These are phyloP conservation scores for Empis stercorea DNA, from an alignment of 2,888 invertebrate genomes.

Conservation along the genomic window DNA sequence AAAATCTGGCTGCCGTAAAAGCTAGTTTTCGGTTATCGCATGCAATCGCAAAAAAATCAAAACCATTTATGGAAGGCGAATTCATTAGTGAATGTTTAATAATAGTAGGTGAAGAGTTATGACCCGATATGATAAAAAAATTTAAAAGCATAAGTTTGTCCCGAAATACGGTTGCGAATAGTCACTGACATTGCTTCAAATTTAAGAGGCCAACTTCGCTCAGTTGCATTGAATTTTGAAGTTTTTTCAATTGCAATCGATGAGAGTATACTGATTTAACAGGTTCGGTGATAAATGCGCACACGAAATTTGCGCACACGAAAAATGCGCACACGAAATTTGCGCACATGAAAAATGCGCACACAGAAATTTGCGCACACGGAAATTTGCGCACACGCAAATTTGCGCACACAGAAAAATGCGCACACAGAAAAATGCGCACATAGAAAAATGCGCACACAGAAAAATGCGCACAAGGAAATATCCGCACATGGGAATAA, in stretches of 20 bases:
- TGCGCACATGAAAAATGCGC: too few relatives aligned
- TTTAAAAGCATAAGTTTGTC: not conserved
- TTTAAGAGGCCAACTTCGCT: not conserved
- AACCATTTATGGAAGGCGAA: not conserved
- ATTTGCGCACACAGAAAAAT: too few relatives aligned
- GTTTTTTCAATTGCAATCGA: not conserved
- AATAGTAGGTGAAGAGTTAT: not conserved
- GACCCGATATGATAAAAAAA: not conserved
- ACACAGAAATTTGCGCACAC: too few relatives aligned
- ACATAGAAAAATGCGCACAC: too few relatives aligned
- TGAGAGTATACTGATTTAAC: not conserved
- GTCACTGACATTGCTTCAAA: not conserved
- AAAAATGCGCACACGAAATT: too few relatives aligned
- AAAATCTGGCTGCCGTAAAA: constrained; percentile 10
- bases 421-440: too few relatives aligned
- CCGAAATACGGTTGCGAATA: not conserved
- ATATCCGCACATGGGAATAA: too few relatives aligned
- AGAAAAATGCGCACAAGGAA: too few relatives aligned
- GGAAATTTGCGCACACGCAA: too few relatives aligned
- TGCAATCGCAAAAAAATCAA: not conserved
- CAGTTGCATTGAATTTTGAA: not conserved
- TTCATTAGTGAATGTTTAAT: not conserved
- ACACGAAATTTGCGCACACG: too few relatives aligned
- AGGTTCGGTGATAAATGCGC: too few relatives aligned
- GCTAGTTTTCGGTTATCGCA: not conserved